Base-by-base conservation (phyloP, 2,888 invertebrate genomes). In the Deilephila elpenor region DNA sequence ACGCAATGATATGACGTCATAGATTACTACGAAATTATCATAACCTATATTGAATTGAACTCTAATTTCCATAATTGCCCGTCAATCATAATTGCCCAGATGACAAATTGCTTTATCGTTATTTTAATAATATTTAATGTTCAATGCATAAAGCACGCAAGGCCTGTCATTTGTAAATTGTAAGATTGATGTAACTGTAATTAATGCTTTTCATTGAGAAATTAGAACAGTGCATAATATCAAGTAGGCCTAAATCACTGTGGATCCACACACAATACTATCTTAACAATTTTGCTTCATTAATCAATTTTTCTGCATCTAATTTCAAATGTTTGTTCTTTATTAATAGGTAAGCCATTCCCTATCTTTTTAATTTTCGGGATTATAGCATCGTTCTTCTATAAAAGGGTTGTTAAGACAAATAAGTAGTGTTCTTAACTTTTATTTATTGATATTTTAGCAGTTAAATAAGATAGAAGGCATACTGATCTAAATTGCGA, bases 51-150 rank as follows among this genome's bases (percentile, higher is more conserved):
- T 51, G 14, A 51, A 25, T 51, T 17, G 51, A 67, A 51, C 25
- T 67, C 19, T 67, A 51, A 67, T 67, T 67, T 67, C 51, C 67
- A 25, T 67, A 67, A 25, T 67, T 67, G 67, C 5, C 44, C 67
- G 17, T 67, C 67, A 44, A 25, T 67, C 51, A 67, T 25, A 67
- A 67, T 67, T 67, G 67, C 51, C 44, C 25, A 4, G 37, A 64
- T 51, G 67, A 67, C 67, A 51, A 67, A 67, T 67, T 51, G 44
- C 51, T 44, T 25, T 67, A 67, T 51, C 67, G 25, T 67, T 51
- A 56, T 67, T 44, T 37, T 64, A 67, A 67, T 67, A 44, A 67
- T 67, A 25, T 44, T 67, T 44, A 64, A 67, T 67, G 51, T 29
- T 62, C 34, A 62, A 67, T 51, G 67, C 64, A 7, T 19, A 34